Evolutionary conservation across 2,113 vertebrate genomes (phyloP), one percentile per base, ranked within the genome.

Genomic region (Leptosomus discolor): DNA sequence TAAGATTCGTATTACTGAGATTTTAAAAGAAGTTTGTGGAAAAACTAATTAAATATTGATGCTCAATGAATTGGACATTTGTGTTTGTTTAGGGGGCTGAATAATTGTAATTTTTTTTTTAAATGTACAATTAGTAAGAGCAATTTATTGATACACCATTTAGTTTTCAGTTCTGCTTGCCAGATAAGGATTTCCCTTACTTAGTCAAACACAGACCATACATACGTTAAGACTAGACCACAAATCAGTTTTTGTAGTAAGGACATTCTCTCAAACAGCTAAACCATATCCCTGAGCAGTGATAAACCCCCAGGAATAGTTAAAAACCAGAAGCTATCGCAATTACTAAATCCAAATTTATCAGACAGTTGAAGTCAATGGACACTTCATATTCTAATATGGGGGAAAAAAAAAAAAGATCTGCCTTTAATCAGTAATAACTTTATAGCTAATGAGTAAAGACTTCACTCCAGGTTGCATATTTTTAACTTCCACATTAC

Each of bases 41-140:
- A 88, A 94, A 68, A 27, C 16, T 88, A 92, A 92, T 94, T 89
- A 91, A 92, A 83, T 34, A 70, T 22, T 91, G 39, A 88, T 91
- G 53, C 14, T 63, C 64, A 69, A 65, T 54, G 37, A 95, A 92
- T 5, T 69, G 9, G 21, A 36, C 20, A 18, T 85, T 94, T 93
- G 8, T 85, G 94, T 87, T 90, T 89, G 26, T 45, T 76, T 71
- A 50, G 36, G 15, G 16, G 22, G 18, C 5, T 54, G 27, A 90
- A 43, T 27, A 0, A 39, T 1, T 5, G 3, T 6, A 54, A 20
- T 37, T 70, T 43, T 65, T 43, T 57, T 27, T 22, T 30, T 26
- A 50, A 80, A 71, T 13, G 12, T 85, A 51, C 10, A 5, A 2
- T 69, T 43, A 36, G 14, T 14, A 92, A 68, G 17, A 91, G 5